phyloP scores from a whole-genome alignment of 2,888 invertebrate genomes.

The Drosophila lutescens region DNA sequence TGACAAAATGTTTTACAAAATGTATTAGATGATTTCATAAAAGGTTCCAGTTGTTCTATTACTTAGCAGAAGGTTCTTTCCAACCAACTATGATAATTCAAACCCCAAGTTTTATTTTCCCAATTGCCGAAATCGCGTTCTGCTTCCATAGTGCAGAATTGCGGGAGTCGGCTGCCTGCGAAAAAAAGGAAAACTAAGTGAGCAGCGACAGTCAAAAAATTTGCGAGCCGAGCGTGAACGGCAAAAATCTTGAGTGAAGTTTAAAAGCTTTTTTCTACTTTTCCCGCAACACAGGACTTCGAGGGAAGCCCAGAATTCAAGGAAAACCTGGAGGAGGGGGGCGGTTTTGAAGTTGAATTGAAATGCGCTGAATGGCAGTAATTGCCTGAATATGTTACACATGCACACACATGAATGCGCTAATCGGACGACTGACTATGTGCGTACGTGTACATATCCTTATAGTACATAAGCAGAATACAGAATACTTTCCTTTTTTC shows the following conservation, averaged over 20 bases:
- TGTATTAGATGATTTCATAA: too few relatives aligned
- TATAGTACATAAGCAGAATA: conserved; percentile 16
- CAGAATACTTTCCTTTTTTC: conserved; percentile 44
- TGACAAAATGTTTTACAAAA: too few relatives aligned
- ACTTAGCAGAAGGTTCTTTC: too few relatives aligned
- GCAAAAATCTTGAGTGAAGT: conserved; percentile 79
- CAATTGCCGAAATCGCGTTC: background rate
- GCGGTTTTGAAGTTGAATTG: conserved; percentile 78
- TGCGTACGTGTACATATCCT: conserved; percentile 8
- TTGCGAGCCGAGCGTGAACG: conserved; percentile 74
- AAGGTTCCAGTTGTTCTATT: too few relatives aligned
- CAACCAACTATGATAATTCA: too few relatives aligned
- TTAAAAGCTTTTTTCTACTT: conserved; percentile 75
- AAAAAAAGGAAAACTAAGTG: conserved; percentile 44
- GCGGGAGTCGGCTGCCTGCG: background rate
- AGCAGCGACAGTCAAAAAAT: conserved; percentile 74
- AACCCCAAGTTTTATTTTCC: background rate
- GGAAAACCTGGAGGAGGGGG: background rate
- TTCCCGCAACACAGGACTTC: conserved; percentile 38
- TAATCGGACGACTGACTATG: conserved; percentile 47
- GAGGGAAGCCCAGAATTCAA: too few relatives aligned
- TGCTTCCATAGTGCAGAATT: conserved; percentile 3
- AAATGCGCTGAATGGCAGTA: conserved; percentile 78
- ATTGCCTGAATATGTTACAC: conserved; percentile 78
- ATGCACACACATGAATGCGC: conserved; percentile 69